Conservation (phyloP, 2,888 invertebrate genomes). For the Antheraea assamensis region DNA sequence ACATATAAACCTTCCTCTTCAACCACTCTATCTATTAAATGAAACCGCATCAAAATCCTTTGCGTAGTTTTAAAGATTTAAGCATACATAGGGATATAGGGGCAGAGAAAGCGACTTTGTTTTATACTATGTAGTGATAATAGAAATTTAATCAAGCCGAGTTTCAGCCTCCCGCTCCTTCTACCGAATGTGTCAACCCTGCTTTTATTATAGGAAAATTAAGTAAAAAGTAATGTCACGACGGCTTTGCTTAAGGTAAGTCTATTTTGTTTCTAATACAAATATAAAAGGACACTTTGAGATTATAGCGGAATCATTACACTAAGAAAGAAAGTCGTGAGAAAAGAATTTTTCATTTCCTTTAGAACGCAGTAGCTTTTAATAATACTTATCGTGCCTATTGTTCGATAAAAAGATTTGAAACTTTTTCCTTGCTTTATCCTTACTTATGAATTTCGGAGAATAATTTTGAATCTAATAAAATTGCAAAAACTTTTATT, state of each 20-base stretch:
- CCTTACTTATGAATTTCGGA: neutral
- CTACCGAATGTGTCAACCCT: too few species aligned
- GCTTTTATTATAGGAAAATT: neutral
- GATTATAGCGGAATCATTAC: neutral
- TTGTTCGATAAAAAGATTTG: conserved; percentile 8
- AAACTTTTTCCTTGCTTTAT: neutral
- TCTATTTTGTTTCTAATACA: neutral
- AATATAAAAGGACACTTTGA: neutral
- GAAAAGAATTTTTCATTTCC: neutral
- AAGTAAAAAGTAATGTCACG: neutral
- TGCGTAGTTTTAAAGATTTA: too few species aligned
- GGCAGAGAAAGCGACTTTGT: too few species aligned
- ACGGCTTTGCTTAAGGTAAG: neutral
- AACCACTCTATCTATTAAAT: too few species aligned
- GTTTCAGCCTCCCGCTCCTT: too few species aligned
- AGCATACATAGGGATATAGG: too few species aligned
- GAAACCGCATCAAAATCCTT: too few species aligned
- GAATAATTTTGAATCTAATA: neutral
- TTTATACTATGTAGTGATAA: too few species aligned
- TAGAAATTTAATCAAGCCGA: too few species aligned
- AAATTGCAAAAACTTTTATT: neutral
- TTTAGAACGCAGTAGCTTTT: neutral
- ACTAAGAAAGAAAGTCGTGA: neutral
- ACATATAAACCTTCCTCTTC: too few species aligned
- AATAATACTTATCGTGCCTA: neutral